These are phyloP conservation scores for Pardalotus punctatus DNA, from an alignment of 2,113 vertebrate species.

Conservation along the genomic window DNA sequence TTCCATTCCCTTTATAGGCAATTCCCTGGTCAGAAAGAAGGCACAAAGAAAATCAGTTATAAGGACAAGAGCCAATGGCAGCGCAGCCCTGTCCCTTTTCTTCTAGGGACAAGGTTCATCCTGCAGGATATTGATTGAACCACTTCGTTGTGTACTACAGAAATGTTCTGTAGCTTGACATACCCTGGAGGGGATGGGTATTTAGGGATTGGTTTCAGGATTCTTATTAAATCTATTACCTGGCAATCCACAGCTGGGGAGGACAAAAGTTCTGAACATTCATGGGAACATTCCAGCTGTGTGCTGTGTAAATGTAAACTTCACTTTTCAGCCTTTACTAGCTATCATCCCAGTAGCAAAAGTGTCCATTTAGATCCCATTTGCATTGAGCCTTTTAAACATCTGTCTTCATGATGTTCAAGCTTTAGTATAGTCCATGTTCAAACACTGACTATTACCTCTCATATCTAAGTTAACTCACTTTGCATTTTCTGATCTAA, in stretches of 20 bases:
- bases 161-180: background rate
- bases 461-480: background rate
- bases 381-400: background rate
- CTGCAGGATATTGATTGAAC: background rate
- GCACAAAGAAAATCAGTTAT: background rate
- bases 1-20: background rate
- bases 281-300: background rate
- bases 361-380: background rate
- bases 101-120: background rate
- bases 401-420: background rate
- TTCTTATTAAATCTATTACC: background rate
- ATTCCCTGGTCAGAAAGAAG: background rate
- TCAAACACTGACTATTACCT: background rate
- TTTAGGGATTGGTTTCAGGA: background rate
- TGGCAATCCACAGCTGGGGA: background rate
- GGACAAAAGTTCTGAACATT: background rate
- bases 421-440: background rate
- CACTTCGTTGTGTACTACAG: background rate
- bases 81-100: background rate
- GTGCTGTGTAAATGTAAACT: background rate
- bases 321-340: background rate
- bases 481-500: background rate
- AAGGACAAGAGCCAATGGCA: background rate
- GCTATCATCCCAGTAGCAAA: background rate
- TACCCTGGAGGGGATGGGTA: background rate